Evolutionary conservation across 2,888 invertebrate species (phyloP).

Genomic region (Synergus laeviventris): DNA sequence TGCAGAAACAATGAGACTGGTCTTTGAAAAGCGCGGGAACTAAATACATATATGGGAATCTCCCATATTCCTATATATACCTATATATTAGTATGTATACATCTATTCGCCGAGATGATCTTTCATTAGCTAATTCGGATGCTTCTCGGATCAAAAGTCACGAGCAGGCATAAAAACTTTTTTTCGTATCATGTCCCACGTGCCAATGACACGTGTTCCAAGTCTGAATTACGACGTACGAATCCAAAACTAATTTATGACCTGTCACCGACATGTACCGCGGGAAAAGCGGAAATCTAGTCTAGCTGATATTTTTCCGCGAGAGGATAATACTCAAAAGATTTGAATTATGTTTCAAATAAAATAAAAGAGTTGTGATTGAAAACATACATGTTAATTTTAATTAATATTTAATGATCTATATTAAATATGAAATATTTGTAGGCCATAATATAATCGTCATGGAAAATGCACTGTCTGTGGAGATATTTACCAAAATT

Average conservation of each 20-base stretch:
- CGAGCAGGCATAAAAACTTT: slow-evolving; percentile 35
- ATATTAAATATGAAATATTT: background rate
- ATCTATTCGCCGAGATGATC: background rate
- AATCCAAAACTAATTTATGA: slow-evolving; percentile 58
- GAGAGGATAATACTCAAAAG: slow-evolving; percentile 23
- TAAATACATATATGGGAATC: background rate
- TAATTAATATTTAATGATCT: background rate
- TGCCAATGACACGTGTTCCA: slow-evolving; percentile 58
- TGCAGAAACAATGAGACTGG: background rate
- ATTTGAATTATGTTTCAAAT: slow-evolving; percentile 22
- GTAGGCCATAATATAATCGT: background rate
- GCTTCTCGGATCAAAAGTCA: slow-evolving; percentile 31
- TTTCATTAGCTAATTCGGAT: slow-evolving; percentile 23
- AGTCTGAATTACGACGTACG: slow-evolving; percentile 53
- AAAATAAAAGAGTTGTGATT: background rate
- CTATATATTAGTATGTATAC: background rate
- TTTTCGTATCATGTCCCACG: slow-evolving; percentile 51
- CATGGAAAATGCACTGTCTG: slow-evolving; percentile 17
- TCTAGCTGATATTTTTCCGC: slow-evolving; percentile 37
- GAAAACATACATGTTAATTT: background rate
- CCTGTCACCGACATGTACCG: slow-evolving; percentile 55
- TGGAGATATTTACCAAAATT: slow-evolving; percentile 38
- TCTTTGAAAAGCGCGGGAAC: background rate
- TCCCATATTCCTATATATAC: too few relatives aligned
- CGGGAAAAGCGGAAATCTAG: slow-evolving; percentile 37